These are phyloP conservation scores for Tyto alba DNA, from an alignment of 2,113 vertebrate species.

Conservation along the genomic window DNA sequence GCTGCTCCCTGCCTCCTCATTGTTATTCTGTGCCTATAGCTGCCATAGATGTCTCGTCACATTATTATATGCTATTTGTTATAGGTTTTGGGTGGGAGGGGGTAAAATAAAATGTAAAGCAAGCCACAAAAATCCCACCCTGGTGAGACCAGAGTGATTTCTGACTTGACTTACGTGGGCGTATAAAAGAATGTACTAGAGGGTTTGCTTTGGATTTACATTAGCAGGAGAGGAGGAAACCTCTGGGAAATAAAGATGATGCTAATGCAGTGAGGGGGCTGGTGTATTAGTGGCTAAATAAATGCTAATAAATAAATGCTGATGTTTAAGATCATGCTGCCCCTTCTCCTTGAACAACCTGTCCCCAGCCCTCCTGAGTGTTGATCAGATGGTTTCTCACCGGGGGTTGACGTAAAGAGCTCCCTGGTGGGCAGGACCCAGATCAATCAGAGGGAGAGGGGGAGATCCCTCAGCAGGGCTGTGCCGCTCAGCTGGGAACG, in stretches of 20 bases:
- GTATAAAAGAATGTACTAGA: not conserved
- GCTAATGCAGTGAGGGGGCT: slow-evolving; percentile 42
- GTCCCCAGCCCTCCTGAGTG: not conserved
- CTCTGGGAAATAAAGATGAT: slow-evolving; percentile 24
- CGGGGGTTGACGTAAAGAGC: not conserved
- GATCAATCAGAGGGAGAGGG: not conserved
- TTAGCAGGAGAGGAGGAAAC: not conserved
- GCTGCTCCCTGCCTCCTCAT: not conserved
- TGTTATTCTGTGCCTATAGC: not conserved
- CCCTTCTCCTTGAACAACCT: not conserved
- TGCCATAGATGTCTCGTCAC: not conserved
- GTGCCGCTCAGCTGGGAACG: not conserved
- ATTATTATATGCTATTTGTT: not conserved
- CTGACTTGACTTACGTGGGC: not conserved
- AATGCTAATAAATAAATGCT: slow-evolving; percentile 27
- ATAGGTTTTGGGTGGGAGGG: not conserved
- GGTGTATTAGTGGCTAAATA: not conserved
- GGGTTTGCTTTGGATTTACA: not conserved
- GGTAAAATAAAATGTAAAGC: not conserved
- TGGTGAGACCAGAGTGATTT: not conserved
- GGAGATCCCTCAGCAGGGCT: not conserved
- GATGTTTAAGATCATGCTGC: not conserved
- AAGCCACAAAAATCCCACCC: not conserved
- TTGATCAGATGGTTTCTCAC: not conserved
- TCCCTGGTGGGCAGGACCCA: not conserved